Evolutionary conservation across 2,888 invertebrate genomes (phyloP).

Genomic region (Lycia hirtaria): DNA sequence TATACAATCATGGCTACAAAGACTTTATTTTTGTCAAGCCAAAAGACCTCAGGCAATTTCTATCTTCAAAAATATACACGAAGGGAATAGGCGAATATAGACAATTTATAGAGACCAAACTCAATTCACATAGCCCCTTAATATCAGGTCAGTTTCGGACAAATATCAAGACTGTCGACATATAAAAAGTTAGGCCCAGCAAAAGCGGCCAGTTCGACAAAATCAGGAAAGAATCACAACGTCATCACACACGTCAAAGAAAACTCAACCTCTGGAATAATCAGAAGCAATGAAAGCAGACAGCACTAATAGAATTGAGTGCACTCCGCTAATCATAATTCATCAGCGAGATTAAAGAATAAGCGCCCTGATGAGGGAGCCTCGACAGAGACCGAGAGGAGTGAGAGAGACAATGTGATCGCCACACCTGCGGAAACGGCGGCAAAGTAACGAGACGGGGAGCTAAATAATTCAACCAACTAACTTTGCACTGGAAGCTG

Average conservation of each 20-base stretch:
- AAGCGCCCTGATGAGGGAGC: conserved; percentile 68
- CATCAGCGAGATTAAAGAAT: conserved; percentile 85
- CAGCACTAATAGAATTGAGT: conserved; percentile 80
- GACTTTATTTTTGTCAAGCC: no score
- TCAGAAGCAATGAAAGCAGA: conserved; percentile 66
- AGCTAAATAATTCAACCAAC: conserved; percentile 81
- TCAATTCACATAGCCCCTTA: no score
- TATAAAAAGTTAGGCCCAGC: no score
- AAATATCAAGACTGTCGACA: no score
- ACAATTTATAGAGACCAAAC: no score
- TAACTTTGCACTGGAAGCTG: conserved; percentile 57
- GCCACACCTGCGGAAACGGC: conserved; percentile 84
- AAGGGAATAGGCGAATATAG: no score
- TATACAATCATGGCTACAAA: no score
- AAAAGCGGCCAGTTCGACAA: no score
- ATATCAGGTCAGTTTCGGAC: no score
- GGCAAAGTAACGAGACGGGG: conserved; percentile 82
- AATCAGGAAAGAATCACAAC: neutral
- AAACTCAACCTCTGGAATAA: conserved; percentile 53
- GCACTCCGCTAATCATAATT: conserved; percentile 85
- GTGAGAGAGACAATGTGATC: conserved; percentile 81
- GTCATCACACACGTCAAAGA: neutral
- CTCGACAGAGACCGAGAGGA: conserved; percentile 38
- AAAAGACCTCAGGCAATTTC: no score
- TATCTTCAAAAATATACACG: no score